Percentiles rank a stretch among this genome's conserved stretches.
Conservation (phyloP, 2,888 invertebrate genomes). For the Macrostomum cliftonense region DNA sequence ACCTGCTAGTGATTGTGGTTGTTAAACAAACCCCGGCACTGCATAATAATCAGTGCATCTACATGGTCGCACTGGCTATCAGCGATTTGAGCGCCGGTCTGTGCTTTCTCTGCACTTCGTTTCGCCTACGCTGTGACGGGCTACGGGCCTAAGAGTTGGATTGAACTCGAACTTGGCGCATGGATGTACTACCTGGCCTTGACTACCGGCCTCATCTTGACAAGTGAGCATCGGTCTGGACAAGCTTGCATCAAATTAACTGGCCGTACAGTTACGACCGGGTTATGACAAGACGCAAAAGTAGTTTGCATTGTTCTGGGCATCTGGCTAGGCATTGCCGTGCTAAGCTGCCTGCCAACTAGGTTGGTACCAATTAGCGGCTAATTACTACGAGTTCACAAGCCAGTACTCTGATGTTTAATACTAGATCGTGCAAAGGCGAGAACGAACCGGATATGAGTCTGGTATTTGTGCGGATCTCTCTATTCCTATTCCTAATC, state of each 20-base stretch:
- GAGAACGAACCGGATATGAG: too few relatives aligned
- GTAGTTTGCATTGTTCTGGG: neutral
- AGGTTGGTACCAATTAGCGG: neutral
- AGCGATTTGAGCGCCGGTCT: slow-evolving; percentile 6
- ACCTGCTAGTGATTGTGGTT: neutral
- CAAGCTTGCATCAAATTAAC: slow-evolving; percentile 5
- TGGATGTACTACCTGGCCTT: slow-evolving; percentile 3
- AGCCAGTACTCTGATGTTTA: slow-evolving; percentile 5
- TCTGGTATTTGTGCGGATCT: slow-evolving; percentile 2
- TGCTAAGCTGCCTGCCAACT: slow-evolving; percentile 4
- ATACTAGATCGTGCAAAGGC: neutral
- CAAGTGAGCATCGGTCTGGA: slow-evolving; percentile 5
- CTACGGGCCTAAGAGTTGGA: neutral
- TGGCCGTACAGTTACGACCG: slow-evolving; percentile 7
- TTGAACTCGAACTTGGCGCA: slow-evolving; percentile 7
- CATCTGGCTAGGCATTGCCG: slow-evolving; percentile 1
- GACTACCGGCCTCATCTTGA: slow-evolving; percentile 1
- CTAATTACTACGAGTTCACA: slow-evolving; percentile 8
- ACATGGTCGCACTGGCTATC: slow-evolving; percentile 6
- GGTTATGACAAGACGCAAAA: neutral
- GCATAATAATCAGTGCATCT: slow-evolving; percentile 7
- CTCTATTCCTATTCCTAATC: slow-evolving; percentile 1
- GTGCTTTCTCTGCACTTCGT: slow-evolving; percentile 2
- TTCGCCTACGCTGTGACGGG: slow-evolving; percentile 6
- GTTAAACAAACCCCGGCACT: neutral